phyloP scores from a whole-genome alignment of 2,113 vertebrate genomes.

The Saccopteryx bilineata region DNA sequence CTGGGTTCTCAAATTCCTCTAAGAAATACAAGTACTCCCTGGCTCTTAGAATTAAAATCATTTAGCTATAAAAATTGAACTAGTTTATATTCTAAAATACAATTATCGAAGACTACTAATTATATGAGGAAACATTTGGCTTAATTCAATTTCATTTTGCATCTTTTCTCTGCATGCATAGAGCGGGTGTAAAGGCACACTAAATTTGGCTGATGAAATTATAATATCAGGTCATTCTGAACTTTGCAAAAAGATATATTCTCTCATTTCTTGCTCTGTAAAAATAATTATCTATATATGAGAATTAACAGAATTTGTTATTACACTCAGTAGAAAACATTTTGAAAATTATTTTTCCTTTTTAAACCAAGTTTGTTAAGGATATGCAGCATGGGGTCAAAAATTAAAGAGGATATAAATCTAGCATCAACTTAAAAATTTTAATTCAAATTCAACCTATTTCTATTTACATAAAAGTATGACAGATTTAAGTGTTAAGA shows the following conservation, averaged over 20 bases:
- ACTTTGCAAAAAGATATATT: slow-evolving; percentile 64
- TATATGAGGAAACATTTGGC: slow-evolving; percentile 60
- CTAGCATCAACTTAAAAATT: slow-evolving; percentile 25
- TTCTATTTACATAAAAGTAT: slow-evolving; percentile 16
- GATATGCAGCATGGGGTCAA: background rate
- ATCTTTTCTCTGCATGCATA: slow-evolving; percentile 5
- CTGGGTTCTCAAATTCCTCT: background rate
- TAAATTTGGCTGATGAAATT: slow-evolving; percentile 50
- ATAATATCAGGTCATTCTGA: slow-evolving; percentile 63
- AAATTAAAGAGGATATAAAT: background rate
- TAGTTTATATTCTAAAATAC: background rate
- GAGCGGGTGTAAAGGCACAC: background rate
- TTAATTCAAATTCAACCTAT: background rate
- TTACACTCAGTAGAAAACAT: slow-evolving; percentile 25
- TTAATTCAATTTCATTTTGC: slow-evolving; percentile 43
- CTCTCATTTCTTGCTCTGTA: background rate
- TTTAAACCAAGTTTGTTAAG: background rate
- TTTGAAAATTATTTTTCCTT: background rate
- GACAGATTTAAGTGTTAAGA: background rate
- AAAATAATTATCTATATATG: slow-evolving; percentile 21
- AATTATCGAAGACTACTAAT: slow-evolving; percentile 47
- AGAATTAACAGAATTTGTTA: slow-evolving; percentile 45
- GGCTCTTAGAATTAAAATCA: slow-evolving; percentile 40
- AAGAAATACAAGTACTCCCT: background rate
- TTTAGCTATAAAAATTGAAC: slow-evolving; percentile 32